These are phyloP conservation scores for Acipenser ruthenus DNA, from an alignment of 2,797 vertebrate species.

Conservation along the genomic window DNA sequence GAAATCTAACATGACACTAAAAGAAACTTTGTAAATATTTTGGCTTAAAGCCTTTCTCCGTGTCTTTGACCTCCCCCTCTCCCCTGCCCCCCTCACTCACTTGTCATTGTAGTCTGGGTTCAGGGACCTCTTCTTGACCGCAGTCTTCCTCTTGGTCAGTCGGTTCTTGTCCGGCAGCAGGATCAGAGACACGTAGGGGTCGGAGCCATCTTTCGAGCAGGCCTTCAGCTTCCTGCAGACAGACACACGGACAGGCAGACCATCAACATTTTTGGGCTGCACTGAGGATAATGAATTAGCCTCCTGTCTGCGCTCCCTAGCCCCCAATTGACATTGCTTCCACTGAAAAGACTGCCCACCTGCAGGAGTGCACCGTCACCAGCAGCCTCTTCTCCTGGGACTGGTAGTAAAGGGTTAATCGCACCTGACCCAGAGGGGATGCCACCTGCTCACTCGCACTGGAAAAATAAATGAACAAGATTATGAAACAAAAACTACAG, in stretches of 20 bases:
- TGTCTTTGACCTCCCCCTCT: not conserved
- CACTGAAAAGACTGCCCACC: conserved; percentile 42
- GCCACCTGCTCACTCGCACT: conserved; percentile 36
- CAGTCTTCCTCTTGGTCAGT: conserved; percentile 77
- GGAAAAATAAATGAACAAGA: conserved; percentile 11
- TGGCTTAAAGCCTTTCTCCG: not conserved
- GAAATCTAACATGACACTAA: too few relatives aligned
- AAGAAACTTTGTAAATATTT: not conserved
- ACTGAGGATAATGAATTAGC: too few relatives aligned
- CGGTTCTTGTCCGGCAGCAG: conserved; percentile 83
- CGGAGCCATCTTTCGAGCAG: conserved; percentile 70
- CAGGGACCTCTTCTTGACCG: conserved; percentile 72
- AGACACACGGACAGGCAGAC: not conserved
- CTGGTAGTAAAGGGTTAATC: conserved; percentile 70
- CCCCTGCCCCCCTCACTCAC: conserved; percentile 36
- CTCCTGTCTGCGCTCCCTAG: too few relatives aligned
- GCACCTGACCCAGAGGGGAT: conserved; percentile 57
- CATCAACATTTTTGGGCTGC: not conserved
- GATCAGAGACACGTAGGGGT: conserved; percentile 75
- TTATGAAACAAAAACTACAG: not conserved
- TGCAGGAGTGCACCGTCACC: conserved; percentile 73
- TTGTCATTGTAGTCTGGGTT: conserved; percentile 84
- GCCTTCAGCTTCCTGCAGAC: conserved; percentile 58
- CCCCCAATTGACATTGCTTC: not conserved
- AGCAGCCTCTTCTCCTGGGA: conserved; percentile 67